Percentiles rank a stretch among this genome's conserved stretches.
These are phyloP conservation scores for Arrhopalites spinosus DNA, from an alignment of 2,888 invertebrate genomes.

Conservation along the genomic window DNA sequence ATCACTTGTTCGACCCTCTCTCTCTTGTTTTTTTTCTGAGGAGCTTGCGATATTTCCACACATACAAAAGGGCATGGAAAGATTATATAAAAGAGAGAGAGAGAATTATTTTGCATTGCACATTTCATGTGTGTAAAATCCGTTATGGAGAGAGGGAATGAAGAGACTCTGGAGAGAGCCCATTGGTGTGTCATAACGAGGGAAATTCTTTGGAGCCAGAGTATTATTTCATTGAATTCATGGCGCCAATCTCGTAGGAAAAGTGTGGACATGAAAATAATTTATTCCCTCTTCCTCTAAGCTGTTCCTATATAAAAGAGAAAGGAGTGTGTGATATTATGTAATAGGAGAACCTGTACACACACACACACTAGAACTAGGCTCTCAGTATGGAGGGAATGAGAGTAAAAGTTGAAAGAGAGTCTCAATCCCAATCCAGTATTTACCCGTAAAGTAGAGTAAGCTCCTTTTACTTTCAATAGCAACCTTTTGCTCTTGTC, in stretches of 20 bases:
- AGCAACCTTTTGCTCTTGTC: neutral
- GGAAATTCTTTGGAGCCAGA: neutral
- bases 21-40: no score
- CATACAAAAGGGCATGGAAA: no score
- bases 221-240: slow-evolving; percentile 30
- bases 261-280: slow-evolving; percentile 37
- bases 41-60: no score
- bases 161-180: no score
- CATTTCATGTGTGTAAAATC: neutral
- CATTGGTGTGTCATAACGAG: slow-evolving; percentile 22
- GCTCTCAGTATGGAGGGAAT: no score
- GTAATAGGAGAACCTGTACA: neutral
- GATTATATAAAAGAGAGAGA: neutral
- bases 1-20: no score
- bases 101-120: neutral
- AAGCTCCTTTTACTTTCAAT: slow-evolving; percentile 17
- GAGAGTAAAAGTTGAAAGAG: slow-evolving; percentile 8
- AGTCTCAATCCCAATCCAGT: slow-evolving; percentile 12
- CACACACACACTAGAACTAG: no score
- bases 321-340: neutral
- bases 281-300: slow-evolving; percentile 24
- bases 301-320: no score
- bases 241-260: slow-evolving; percentile 34
- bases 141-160: no score
- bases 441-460: slow-evolving; percentile 4